phyloP scores from a whole-genome alignment of 2,888 invertebrate genomes.

The Quadriops clusia region DNA sequence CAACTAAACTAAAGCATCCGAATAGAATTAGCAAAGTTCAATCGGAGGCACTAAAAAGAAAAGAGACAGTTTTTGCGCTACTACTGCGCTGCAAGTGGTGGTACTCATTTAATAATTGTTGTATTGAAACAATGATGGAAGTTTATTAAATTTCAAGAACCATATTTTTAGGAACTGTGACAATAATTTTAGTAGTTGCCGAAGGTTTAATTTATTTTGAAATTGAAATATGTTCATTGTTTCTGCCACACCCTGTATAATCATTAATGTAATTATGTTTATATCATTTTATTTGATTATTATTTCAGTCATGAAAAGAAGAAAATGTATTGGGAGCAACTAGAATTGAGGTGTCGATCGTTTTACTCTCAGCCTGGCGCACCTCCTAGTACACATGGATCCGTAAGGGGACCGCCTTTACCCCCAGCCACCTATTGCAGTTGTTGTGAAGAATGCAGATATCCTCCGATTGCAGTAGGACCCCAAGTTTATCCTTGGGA shows the following conservation, averaged over 20 bases:
- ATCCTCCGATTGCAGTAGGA: slow-evolving; percentile 42
- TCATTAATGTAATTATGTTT: slow-evolving; percentile 1
- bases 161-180: too few species aligned
- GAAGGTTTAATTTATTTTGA: too few species aligned
- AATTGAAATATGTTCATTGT: too few species aligned
- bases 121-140: background rate
- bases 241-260: too few species aligned
- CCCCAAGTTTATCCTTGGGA: slow-evolving; percentile 49
- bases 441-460: slow-evolving; percentile 61
- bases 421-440: slow-evolving; percentile 43
- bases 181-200: too few species aligned
- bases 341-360: slow-evolving; percentile 73
- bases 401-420: slow-evolving; percentile 36
- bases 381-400: slow-evolving; percentile 30
- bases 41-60: too few species aligned
- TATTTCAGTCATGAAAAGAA: slow-evolving; percentile 72
- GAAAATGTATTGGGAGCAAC: slow-evolving; percentile 90
- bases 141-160: too few species aligned
- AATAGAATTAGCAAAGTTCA: too few species aligned
- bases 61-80: too few species aligned
- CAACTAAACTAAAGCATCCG: too few species aligned
- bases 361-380: slow-evolving; percentile 50
- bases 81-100: too few species aligned
- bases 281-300: slow-evolving; percentile 3
- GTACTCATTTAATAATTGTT: background rate